Evolutionary conservation across 2,888 invertebrate genomes (phyloP).

Genomic region (Neria commutata): DNA sequence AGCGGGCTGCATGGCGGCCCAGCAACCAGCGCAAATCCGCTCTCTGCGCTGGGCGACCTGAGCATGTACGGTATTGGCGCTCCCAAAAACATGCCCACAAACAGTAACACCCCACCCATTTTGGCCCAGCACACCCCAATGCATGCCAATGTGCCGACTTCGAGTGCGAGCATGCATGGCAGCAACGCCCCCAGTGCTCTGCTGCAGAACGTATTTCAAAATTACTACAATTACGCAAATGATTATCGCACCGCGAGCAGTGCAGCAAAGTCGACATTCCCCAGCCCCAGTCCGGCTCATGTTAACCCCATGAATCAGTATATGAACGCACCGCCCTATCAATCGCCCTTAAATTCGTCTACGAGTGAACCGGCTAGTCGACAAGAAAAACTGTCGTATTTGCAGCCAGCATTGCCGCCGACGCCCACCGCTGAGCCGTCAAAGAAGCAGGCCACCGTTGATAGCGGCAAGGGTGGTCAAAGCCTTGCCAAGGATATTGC

Average conservation of each 20-base stretch:
- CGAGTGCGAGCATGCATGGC: constrained; percentile 29
- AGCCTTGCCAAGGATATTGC: not conserved
- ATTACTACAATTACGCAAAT: constrained; percentile 28
- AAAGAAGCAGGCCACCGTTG: too few relatives aligned
- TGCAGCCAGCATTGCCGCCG: too few relatives aligned
- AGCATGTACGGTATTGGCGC: constrained; percentile 33
- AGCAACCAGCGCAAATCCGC: constrained; percentile 25
- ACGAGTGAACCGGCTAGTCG: too few relatives aligned
- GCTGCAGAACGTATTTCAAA: constrained; percentile 25
- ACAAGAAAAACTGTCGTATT: too few relatives aligned
- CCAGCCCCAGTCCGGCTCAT: constrained; percentile 23
- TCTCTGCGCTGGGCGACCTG: constrained; percentile 34
- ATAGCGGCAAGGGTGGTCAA: too few relatives aligned
- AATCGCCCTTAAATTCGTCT: not conserved
- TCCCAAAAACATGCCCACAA: constrained; percentile 13
- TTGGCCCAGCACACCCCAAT: constrained; percentile 10
- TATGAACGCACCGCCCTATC: not conserved
- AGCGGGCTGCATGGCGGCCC: not conserved
- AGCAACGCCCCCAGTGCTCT: constrained; percentile 11
- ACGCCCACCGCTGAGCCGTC: too few relatives aligned
- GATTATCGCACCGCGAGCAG: constrained; percentile 29
- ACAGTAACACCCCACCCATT: constrained; percentile 18
- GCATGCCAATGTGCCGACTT: constrained; percentile 21
- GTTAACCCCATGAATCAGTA: constrained; percentile 2
- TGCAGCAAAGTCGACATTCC: constrained; percentile 26